Evolutionary conservation across 1,140 invertebrate genomes (phyloP).

Genomic region (Halictus rubicundus): DNA sequence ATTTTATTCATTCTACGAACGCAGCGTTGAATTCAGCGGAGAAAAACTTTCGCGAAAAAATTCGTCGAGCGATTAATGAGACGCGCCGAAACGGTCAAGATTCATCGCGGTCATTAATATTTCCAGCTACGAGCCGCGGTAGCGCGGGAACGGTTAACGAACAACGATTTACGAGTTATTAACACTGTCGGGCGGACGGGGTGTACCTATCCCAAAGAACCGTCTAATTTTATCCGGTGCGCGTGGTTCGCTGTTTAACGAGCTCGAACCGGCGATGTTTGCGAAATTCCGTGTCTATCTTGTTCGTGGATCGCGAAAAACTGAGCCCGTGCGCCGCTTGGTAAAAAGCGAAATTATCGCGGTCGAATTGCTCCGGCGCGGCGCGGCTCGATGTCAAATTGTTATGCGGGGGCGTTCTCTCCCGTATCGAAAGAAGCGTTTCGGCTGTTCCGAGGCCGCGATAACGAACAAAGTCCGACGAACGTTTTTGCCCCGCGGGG

Average conservation of each 20-base stretch:
- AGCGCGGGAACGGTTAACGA: too few species aligned
- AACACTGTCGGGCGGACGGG: neutral
- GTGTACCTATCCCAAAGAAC: neutral
- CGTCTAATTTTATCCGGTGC: neutral
- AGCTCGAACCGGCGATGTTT: neutral
- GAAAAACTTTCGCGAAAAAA: too few species aligned
- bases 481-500: neutral
- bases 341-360: constrained; percentile 18
- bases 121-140: too few species aligned
- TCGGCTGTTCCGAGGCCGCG: too few species aligned
- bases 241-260: neutral
- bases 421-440: too few species aligned
- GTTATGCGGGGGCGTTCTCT: neutral
- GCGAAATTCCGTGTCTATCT: neutral
- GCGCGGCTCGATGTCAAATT: neutral
- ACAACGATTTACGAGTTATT: neutral
- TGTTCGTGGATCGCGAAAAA: neutral
- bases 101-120: too few species aligned
- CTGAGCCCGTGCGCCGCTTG: neutral
- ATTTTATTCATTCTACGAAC: too few species aligned
- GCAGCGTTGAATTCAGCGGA: too few species aligned
- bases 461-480: constrained; percentile 1
- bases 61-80: too few species aligned
- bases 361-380: neutral
- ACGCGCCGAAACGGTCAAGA: too few species aligned